These are phyloP conservation scores for Machimus rusticus DNA, from an alignment of 2,888 invertebrate genomes.

Conservation along the genomic window DNA sequence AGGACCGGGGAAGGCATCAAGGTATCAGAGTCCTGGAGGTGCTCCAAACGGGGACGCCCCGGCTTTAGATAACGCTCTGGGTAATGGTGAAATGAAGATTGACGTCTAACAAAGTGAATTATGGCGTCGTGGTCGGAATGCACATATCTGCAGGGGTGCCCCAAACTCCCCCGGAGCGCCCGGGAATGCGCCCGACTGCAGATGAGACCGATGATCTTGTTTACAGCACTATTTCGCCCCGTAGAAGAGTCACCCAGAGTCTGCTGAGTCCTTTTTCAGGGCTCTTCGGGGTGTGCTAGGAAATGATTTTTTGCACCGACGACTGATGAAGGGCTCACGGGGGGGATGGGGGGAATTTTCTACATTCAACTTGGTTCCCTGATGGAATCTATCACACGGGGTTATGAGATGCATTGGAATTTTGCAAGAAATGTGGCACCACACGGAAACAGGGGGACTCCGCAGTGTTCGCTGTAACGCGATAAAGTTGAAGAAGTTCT, in stretches of 20 bases:
- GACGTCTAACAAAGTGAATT: slow-evolving; percentile 40
- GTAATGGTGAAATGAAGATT: slow-evolving; percentile 32
- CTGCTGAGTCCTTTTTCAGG: not conserved
- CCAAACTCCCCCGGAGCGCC: not conserved
- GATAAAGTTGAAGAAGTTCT: not conserved
- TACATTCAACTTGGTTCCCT: not conserved
- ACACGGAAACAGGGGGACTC: not conserved
- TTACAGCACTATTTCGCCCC: not conserved
- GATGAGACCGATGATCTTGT: not conserved
- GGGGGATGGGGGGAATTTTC: not conserved
- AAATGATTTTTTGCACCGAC: not conserved
- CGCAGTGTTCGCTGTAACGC: not conserved
- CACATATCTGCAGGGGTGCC: not conserved
- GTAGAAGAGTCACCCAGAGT: not conserved
- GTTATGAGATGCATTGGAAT: not conserved
- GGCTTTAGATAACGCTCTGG: slow-evolving; percentile 26
- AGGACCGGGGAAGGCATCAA: not conserved
- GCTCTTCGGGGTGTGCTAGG: not conserved
- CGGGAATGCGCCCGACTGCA: not conserved
- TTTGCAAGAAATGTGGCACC: not conserved
- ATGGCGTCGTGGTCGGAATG: slow-evolving; percentile 31
- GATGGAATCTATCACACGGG: not conserved
- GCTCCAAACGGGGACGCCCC: not conserved
- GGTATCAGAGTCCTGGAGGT: not conserved
- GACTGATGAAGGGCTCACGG: not conserved